A percentile compares a stretch with the other conserved stretches of the same genome.
Evolutionary conservation across 2,113 vertebrate species (phyloP).

Genomic region (Anoplopoma fimbria): DNA sequence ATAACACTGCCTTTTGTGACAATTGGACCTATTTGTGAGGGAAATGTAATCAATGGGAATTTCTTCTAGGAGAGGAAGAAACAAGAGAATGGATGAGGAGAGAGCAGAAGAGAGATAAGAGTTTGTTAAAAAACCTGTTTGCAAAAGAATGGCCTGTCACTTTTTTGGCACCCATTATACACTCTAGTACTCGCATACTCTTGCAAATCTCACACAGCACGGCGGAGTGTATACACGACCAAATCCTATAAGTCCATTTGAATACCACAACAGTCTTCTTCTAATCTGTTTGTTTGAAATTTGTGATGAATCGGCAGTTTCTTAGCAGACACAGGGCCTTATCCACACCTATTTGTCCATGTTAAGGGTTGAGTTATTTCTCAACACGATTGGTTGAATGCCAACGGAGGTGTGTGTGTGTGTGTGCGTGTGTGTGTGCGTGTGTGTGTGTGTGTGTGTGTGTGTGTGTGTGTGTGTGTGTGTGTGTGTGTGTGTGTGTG

Average conservation of each 20-base stretch:
- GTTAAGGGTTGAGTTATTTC: conserved; percentile 70
- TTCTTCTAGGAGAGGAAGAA: conserved; percentile 25
- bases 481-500: conserved; percentile 34
- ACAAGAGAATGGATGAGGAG: conserved; percentile 41
- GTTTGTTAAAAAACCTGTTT: conserved; percentile 54
- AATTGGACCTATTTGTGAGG: conserved; percentile 14
- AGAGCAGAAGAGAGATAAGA: conserved; percentile 57
- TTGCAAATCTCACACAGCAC: conserved; percentile 60
- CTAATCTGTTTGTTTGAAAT: conserved; percentile 80
- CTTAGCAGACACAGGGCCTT: conserved; percentile 54
- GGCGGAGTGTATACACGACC: conserved; percentile 68
- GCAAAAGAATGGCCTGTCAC: conserved; percentile 65
- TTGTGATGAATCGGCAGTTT: conserved; percentile 74
- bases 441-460: conserved; percentile 34
- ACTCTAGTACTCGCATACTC: conserved; percentile 41
- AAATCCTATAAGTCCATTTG: conserved; percentile 75
- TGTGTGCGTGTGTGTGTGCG: conserved; percentile 22
- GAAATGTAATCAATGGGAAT: conserved; percentile 36
- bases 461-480: conserved; percentile 26
- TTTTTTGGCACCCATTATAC: conserved; percentile 64
- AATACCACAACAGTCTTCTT: conserved; percentile 67
- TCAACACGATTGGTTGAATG: conserved; percentile 60
- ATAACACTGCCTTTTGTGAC: background rate
- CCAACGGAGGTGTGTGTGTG: conserved; percentile 48
- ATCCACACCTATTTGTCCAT: conserved; percentile 73